Base-by-base conservation (phyloP, 2,113 vertebrate species). In the Hemibagrus wyckioides region DNA sequence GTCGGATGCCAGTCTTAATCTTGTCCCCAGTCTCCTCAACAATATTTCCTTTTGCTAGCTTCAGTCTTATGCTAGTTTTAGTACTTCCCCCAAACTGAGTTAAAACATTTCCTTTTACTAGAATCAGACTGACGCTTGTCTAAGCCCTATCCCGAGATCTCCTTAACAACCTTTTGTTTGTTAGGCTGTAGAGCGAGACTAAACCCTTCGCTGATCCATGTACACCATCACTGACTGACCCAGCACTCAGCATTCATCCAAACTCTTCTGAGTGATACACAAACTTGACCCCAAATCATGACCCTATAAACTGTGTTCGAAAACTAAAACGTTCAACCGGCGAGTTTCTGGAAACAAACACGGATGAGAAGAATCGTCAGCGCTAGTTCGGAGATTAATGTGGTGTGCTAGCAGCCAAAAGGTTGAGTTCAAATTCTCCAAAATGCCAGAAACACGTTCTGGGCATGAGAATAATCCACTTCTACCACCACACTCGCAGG, bases 401-500 rank as follows among this genome's bases (percentile, higher is more conserved):
- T 80, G 56, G 50, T 36, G 8, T 10, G 19, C 77, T 56, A 23
- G 50, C 21, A 21, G 17, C 50, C n/a, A 80, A 80, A 80, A 80
- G 48, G 76, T 54, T 54, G 76, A 80, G 76, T 80, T 54, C n/a
- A 77, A 50, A 79, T 79, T n/a, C n/a, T 30, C n/a, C 76, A 17
- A 13, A 79, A 79, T 77, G 25, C 0, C 76, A n/a, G 77, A 30
- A 80, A 36, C 50, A 17, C 77, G 36, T 56, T 10, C 77, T 23
- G 17, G 77, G 30, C 77, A n/a, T 36, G 50, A 10, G 54, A 80
- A 80, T 30, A 54, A 80, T 56, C 30, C 21, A 54, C 19, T 56
- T 80, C 4, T 33, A 30, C 14, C 52, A 5, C n/a, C 28, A n/a
- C 76, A 52, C 28, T 30, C 19, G 76, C 30, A 79, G 28, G 48